Base-by-base conservation (phyloP, 2,888 invertebrate species). In the Nomada goodeniana region DNA sequence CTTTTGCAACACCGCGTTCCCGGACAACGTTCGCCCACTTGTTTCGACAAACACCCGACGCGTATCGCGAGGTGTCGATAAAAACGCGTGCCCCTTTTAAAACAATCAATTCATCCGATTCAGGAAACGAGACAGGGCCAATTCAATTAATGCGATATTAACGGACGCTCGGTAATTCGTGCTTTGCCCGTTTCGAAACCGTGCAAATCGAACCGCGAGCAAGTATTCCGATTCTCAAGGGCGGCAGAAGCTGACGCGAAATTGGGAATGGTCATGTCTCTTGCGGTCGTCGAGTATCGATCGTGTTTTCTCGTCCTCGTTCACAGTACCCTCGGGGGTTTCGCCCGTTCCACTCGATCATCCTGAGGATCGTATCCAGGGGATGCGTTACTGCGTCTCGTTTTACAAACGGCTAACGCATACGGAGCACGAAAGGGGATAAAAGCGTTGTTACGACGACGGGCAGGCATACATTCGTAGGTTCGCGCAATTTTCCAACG, bases 191-290 rank as follows among this genome's bases (percentile, higher is more conserved):
- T 36, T 7, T 36, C 36, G 5, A 36, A 47, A 55, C 57, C 63
- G 20, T n/a, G 50, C 29, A 42, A 67, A 63, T 76, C 63, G 50
- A 63, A 52, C 18, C 18, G 50, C 68, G 59, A 63, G 60, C 47
- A 64, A 29, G 13, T 44, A 83, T 65, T 71, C 76, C 72, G 81
- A 76, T 82, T 64, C 70, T 68, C 77, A 78, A 84, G 70, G 78
- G 73, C 55, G 67, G 26, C 47, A 53, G 20, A 26, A 26, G 23
- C 60, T 23, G 47, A 61, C 29, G 74, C 67, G 68, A 76, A 83
- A 78, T 86, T 86, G 86, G 70, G 73, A 78, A 85, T 84, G 84
- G 75, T 84, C 80, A 52, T 82, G 76, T 76, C 65, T 59, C 65
- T 23, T 23, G 42, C 4, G 60, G n/a, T 44, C 26, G 55, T 42